Percentiles rank a stretch among this genome's conserved stretches.
phyloP scores from a whole-genome alignment of 2,888 invertebrate species.

The Hypercompe scribonia region DNA sequence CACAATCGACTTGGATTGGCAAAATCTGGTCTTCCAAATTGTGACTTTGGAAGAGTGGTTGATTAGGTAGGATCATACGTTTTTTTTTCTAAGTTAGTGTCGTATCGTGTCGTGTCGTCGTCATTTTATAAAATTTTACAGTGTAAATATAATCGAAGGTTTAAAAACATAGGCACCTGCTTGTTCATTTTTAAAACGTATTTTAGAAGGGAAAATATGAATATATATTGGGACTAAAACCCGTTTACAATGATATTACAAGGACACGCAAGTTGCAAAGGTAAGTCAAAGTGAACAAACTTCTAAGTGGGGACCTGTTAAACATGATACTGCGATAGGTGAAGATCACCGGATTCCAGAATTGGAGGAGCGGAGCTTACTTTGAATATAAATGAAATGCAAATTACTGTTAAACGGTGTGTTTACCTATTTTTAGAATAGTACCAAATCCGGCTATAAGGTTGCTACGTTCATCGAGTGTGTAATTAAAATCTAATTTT shows the following conservation, averaged over 20 bases:
- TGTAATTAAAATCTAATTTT: too few relatives aligned
- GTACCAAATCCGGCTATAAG: too few relatives aligned
- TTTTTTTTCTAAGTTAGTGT: too few relatives aligned
- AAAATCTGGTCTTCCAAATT: too few relatives aligned
- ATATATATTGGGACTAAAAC: neutral
- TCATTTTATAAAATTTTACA: too few relatives aligned
- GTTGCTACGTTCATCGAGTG: too few relatives aligned
- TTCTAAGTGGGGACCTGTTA: neutral
- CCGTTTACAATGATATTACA: neutral
- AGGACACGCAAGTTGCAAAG: neutral
- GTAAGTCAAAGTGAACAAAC: neutral
- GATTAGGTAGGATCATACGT: too few relatives aligned
- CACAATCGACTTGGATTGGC: too few relatives aligned
- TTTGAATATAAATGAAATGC: neutral
- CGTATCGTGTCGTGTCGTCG: too few relatives aligned
- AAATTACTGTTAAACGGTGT: neutral
- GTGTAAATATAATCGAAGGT: too few relatives aligned
- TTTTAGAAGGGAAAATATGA: neutral
- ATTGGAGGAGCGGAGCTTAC: neutral
- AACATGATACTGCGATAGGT: neutral
- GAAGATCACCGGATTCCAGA: neutral
- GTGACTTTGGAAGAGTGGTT: too few relatives aligned
- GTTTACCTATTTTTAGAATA: too few relatives aligned
- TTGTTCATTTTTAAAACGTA: neutral
- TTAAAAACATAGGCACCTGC: neutral